These are phyloP conservation scores for Trypoxylon attenuatum DNA, from an alignment of 2,888 invertebrate genomes.

Conservation along the genomic window DNA sequence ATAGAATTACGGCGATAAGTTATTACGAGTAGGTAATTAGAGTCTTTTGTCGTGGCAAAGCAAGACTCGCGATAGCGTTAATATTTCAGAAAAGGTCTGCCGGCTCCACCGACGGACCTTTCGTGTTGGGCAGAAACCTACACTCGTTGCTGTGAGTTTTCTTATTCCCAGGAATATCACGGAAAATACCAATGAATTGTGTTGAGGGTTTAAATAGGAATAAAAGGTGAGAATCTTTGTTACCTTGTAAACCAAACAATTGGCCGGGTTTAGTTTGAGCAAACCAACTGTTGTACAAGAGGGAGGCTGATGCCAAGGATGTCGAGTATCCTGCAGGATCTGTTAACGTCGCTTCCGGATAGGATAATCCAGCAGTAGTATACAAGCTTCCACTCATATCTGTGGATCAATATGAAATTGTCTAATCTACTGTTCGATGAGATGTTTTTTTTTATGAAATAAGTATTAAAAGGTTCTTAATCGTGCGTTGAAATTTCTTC, in stretches of 20 bases:
- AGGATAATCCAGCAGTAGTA: slow-evolving; percentile 42
- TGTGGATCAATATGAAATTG: too few species aligned
- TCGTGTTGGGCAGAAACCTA: not conserved
- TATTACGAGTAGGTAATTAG: slow-evolving; percentile 58
- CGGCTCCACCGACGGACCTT: not conserved
- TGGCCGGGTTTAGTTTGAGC: slow-evolving; percentile 74
- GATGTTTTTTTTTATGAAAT: too few species aligned
- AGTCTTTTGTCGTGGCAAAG: slow-evolving; percentile 48
- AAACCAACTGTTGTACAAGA: slow-evolving; percentile 71
- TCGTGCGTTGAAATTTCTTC: too few species aligned
- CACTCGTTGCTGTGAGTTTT: not conserved
- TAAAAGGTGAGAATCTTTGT: slow-evolving; percentile 26
- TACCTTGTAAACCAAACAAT: slow-evolving; percentile 81
- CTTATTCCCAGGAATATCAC: not conserved
- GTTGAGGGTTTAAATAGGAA: not conserved
- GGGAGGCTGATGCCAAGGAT: slow-evolving; percentile 69
- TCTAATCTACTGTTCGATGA: too few species aligned
- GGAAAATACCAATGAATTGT: not conserved
- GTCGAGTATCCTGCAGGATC: slow-evolving; percentile 66
- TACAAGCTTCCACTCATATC: slow-evolving; percentile 48
- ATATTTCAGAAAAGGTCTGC: not conserved
- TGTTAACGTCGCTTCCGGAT: slow-evolving; percentile 52
- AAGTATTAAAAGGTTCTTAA: too few species aligned
- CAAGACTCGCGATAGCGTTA: slow-evolving; percentile 5
- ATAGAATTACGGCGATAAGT: slow-evolving; percentile 59